Conservation (phyloP, 2,888 invertebrate genomes). For the Dusona sp. region DNA sequence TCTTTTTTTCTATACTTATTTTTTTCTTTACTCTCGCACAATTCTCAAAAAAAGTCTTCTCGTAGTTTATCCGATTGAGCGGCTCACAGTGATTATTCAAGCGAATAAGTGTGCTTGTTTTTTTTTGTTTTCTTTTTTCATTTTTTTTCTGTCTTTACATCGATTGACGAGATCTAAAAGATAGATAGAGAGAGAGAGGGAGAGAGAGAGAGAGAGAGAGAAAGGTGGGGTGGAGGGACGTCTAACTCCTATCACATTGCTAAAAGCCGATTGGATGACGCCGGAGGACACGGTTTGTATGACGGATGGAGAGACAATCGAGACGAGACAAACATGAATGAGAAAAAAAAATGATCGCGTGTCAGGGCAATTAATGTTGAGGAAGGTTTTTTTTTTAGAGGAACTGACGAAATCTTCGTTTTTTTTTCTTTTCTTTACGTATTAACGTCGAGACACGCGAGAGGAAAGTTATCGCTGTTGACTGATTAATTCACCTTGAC, state of each 20-base stretch:
- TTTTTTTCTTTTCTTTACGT: slow-evolving; percentile 29
- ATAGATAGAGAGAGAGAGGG: slow-evolving; percentile 16
- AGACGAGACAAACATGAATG: slow-evolving; percentile 25
- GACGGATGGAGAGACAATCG: slow-evolving; percentile 8
- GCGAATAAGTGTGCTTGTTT: slow-evolving; percentile 69
- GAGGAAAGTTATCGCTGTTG: slow-evolving; percentile 60
- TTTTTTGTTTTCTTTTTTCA: slow-evolving; percentile 55
- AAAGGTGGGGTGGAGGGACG: slow-evolving; percentile 41
- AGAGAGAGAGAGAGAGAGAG: slow-evolving; percentile 22
- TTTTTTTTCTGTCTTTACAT: slow-evolving; percentile 70
- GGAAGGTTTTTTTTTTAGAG: slow-evolving; percentile 5
- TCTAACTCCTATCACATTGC: slow-evolving; percentile 70
- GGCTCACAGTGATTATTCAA: slow-evolving; percentile 75
- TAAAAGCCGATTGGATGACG: slow-evolving; percentile 70
- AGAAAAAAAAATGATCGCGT: neutral
- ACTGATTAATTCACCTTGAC: slow-evolving; percentile 61
- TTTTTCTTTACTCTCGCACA: neutral
- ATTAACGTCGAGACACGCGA: slow-evolving; percentile 53
- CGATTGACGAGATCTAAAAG: slow-evolving; percentile 72
- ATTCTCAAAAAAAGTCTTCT: slow-evolving; percentile 15
- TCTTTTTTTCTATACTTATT: neutral
- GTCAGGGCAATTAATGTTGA: neutral
- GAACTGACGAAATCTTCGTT: slow-evolving; percentile 36
- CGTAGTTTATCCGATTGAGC: slow-evolving; percentile 70
- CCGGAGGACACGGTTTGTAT: slow-evolving; percentile 47